These are phyloP conservation scores for Crotalus horridus DNA, from an alignment of 2,113 vertebrate genomes.

Conservation along the genomic window DNA sequence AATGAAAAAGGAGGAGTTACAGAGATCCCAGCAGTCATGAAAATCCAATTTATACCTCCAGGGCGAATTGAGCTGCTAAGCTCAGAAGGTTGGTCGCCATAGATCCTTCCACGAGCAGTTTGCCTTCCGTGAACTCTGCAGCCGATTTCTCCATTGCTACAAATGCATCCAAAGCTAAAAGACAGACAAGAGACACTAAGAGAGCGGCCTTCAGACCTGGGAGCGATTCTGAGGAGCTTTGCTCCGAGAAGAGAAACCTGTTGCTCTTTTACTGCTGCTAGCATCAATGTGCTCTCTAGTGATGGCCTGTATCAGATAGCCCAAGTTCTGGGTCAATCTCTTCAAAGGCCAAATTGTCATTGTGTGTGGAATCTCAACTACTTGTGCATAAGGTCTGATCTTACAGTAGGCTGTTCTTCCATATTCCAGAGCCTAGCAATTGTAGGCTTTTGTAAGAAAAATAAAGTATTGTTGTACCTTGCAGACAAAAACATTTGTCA, in stretches of 20 bases:
- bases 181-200: no score
- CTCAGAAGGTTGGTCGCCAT: constrained; percentile 73
- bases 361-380: neutral
- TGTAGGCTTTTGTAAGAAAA: neutral
- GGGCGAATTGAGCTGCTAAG: constrained; percentile 85
- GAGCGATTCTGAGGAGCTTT: neutral
- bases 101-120: constrained; percentile 57
- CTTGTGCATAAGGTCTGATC: neutral
- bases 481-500: neutral
- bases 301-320: neutral
- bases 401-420: neutral
- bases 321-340: constrained; percentile 39
- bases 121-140: constrained; percentile 57
- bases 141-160: constrained; percentile 69
- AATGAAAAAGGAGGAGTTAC: constrained; percentile 7
- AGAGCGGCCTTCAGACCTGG: neutral
- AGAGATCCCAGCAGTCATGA: neutral
- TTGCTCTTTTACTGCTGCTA: neutral
- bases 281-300: neutral
- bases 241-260: constrained; percentile 1
- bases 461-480: neutral
- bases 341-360: constrained; percentile 14
- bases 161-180: constrained; percentile 77
- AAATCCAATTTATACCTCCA: constrained; percentile 74
- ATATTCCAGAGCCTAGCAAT: neutral